Evolutionary conservation across 2,113 vertebrate genomes (phyloP), one percentile per base, ranked within the genome.

Genomic region (Dasyurus viverrinus): DNA sequence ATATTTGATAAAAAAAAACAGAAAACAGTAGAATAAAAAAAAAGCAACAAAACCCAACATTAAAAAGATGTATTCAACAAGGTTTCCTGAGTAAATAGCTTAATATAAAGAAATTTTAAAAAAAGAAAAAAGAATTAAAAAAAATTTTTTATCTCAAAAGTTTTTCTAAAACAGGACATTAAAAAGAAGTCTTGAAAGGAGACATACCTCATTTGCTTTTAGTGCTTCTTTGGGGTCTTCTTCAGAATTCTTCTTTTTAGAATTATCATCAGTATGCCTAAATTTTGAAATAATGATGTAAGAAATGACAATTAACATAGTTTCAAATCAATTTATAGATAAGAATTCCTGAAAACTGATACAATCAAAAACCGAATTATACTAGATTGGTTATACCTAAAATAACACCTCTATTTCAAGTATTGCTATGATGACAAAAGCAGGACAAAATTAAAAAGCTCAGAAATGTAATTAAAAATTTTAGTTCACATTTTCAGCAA

Each of bases 201-300:
- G 22, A 97, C 98, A 90, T 97, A 99, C 99, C 90, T 98, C 98
- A 97, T 60, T 98, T 97, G 98, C 98, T 98, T 98, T 99, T 26
- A 97, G 95, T 10, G 48, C 55, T 97, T 99, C 99, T 96, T 98
- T 98, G 95, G 96, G 95, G 48, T 99, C 99, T 93, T 99, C 99
- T 97, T 99, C 99, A 95, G 97, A 8, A 3, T 97, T 98, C 96
- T 99, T 99, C 98, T 98, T 99, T 98, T 98, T 99, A 94, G 96
- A 98, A 93, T 91, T 96, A 53, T 98, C 98, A 91, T 99, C 98
- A 97, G 89, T 90, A 97, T 55, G 97, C 96, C 99, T 99, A 95
- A 97, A 94, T 19, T 92, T 16, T n/a, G 25, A 89, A 54, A 54
- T 54, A 30, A 48, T 24, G 11, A 8, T 26, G 60, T 76, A 6